These are phyloP conservation scores for Dicranocentrus wangi DNA, from an alignment of 2,888 invertebrate genomes.

Conservation along the genomic window DNA sequence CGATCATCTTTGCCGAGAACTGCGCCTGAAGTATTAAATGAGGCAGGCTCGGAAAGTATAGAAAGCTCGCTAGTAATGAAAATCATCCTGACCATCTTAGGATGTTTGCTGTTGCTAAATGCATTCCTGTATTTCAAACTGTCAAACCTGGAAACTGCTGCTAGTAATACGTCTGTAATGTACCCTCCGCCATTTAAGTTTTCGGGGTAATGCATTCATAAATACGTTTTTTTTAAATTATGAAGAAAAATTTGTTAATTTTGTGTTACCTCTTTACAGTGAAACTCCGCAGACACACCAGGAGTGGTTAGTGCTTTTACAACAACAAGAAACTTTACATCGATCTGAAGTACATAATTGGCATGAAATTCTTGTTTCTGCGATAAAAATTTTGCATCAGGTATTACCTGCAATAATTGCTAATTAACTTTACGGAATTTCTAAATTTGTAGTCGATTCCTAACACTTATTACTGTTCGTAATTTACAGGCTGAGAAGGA, in stretches of 20 bases:
- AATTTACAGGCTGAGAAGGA: conserved; percentile 70
- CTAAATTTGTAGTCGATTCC: not conserved
- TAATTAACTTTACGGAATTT: not conserved
- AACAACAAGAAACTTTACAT: conserved; percentile 87
- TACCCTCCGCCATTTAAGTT: conserved; percentile 65
- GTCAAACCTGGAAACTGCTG: conserved; percentile 80
- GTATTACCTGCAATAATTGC: conserved; percentile 40
- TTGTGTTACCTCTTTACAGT: conserved; percentile 75
- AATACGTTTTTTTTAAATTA: conserved; percentile 19
- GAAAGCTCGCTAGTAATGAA: conserved; percentile 69
- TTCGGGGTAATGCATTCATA: conserved; percentile 45
- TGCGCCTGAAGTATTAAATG: conserved; percentile 33
- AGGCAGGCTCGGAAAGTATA: conserved; percentile 44
- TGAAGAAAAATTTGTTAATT: too few relatives aligned
- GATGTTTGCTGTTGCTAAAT: conserved; percentile 82
- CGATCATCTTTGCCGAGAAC: not conserved
- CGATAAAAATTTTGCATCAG: conserved; percentile 74
- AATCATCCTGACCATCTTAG: conserved; percentile 79
- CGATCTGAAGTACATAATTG: conserved; percentile 87
- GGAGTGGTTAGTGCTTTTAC: conserved; percentile 87
- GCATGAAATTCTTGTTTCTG: conserved; percentile 78
- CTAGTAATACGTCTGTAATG: conserved; percentile 75
- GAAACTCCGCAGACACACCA: conserved; percentile 84
- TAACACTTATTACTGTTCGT: conserved; percentile 6
- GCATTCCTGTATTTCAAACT: conserved; percentile 89